These are phyloP conservation scores for Drosophila tani DNA, from an alignment of 1,140 invertebrate genomes.

Conservation along the genomic window DNA sequence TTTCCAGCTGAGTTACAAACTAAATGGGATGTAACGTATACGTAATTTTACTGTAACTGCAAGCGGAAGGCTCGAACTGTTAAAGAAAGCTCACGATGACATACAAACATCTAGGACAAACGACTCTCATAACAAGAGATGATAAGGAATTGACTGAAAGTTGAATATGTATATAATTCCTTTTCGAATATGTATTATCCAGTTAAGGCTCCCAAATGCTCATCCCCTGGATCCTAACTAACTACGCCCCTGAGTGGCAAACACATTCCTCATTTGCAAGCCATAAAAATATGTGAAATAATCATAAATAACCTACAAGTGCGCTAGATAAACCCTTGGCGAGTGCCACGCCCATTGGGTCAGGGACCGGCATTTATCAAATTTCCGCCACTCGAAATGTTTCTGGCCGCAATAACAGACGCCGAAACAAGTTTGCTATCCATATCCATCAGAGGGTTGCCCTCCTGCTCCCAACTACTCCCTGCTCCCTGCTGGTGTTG, in stretches of 20 bases:
- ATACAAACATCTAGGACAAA: background rate
- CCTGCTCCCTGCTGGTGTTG: background rate
- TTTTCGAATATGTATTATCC: background rate
- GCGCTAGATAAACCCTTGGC: slow-evolving; percentile 59
- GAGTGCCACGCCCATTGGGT: slow-evolving; percentile 65
- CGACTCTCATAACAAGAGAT: slow-evolving; percentile 15
- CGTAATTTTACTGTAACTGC: background rate
- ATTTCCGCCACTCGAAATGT: slow-evolving; percentile 33
- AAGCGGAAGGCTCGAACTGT: slow-evolving; percentile 16
- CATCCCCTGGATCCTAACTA: background rate
- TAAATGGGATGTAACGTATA: background rate
- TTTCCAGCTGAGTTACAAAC: slow-evolving; percentile 14
- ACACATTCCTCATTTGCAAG: slow-evolving; percentile 48
- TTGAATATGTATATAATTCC: slow-evolving; percentile 14
- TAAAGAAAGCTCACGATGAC: slow-evolving; percentile 12
- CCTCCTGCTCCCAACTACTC: slow-evolving; percentile 7
- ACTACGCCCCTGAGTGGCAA: slow-evolving; percentile 12
- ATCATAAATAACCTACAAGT: slow-evolving; percentile 71
- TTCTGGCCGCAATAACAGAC: slow-evolving; percentile 50
- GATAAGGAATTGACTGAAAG: slow-evolving; percentile 11
- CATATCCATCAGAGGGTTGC: slow-evolving; percentile 26
- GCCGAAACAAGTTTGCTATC: slow-evolving; percentile 39
- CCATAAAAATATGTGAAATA: slow-evolving; percentile 52
- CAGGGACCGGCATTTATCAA: slow-evolving; percentile 61
- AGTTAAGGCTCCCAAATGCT: background rate